Evolutionary conservation across 2,113 vertebrate genomes (phyloP).

Genomic region (Acrocephalus kingi): DNA sequence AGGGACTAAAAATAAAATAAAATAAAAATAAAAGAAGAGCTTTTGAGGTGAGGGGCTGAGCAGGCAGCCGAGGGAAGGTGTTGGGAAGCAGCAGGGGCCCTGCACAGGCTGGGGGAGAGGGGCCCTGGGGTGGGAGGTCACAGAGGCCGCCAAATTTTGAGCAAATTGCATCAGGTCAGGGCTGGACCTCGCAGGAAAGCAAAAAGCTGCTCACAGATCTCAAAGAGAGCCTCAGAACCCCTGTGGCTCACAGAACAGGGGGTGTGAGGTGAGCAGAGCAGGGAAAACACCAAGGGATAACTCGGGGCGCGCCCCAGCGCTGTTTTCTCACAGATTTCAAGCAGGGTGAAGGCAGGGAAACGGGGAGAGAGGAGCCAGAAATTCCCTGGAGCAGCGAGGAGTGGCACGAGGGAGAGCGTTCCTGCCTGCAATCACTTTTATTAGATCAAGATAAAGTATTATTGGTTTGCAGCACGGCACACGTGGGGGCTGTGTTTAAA

Average conservation of each 20-base stretch:
- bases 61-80: not conserved
- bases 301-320: not conserved
- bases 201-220: not conserved
- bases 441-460: slow-evolving; percentile 28
- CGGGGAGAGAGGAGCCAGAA: not conserved
- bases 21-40: slow-evolving; percentile 19
- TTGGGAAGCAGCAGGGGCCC: not conserved
- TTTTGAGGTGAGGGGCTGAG: not conserved
- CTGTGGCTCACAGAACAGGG: not conserved
- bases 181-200: not conserved
- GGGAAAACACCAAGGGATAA: not conserved
- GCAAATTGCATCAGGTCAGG: not conserved
- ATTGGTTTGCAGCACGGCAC: not conserved
- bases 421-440: slow-evolving; percentile 6
- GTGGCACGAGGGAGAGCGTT: not conserved
- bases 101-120: not conserved
- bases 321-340: not conserved
- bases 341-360: not conserved
- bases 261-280: not conserved
- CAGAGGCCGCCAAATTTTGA: not conserved
- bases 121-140: not conserved
- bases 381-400: not conserved
- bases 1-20: slow-evolving; percentile 37
- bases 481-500: slow-evolving; percentile 19
- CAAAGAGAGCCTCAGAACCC: not conserved